phyloP scores from a whole-genome alignment of 2,888 invertebrate genomes.

The Sepiola atlantica region DNA sequence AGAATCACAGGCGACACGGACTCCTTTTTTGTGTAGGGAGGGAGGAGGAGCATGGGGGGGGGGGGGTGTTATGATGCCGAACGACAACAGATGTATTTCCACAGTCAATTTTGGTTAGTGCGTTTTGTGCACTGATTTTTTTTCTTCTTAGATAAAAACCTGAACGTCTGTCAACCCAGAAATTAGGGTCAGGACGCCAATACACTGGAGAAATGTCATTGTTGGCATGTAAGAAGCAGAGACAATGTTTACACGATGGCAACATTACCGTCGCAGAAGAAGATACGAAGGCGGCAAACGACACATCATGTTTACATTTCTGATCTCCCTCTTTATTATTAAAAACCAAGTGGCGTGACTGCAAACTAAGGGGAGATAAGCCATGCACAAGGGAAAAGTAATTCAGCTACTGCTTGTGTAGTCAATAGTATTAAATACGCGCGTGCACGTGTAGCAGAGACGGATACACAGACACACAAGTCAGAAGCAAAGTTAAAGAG shows the following conservation, averaged over 20 bases:
- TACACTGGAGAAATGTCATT: neutral
- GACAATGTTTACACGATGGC: neutral
- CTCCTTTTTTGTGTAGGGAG: no score
- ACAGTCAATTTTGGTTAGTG: neutral
- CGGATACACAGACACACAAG: neutral
- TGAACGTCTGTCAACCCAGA: neutral
- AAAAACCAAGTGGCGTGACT: neutral
- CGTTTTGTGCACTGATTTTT: neutral
- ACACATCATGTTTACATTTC: conserved; percentile 32
- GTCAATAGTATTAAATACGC: neutral
- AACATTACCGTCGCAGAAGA: neutral
- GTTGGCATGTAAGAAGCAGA: neutral
- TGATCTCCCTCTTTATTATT: neutral
- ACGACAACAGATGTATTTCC: neutral
- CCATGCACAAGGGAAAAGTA: neutral
- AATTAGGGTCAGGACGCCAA: neutral
- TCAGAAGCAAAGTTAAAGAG: neutral
- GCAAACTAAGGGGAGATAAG: neutral
- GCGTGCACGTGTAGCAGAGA: no score
- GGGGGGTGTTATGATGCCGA: neutral
- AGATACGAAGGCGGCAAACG: neutral
- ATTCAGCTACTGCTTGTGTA: neutral
- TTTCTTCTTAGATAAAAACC: neutral
- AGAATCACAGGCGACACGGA: no score
- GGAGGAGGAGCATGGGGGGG: no score